A percentile compares a stretch with the other conserved stretches of the same genome.
Conservation (phyloP, 2,888 invertebrate genomes). For the Theretra japonica region DNA sequence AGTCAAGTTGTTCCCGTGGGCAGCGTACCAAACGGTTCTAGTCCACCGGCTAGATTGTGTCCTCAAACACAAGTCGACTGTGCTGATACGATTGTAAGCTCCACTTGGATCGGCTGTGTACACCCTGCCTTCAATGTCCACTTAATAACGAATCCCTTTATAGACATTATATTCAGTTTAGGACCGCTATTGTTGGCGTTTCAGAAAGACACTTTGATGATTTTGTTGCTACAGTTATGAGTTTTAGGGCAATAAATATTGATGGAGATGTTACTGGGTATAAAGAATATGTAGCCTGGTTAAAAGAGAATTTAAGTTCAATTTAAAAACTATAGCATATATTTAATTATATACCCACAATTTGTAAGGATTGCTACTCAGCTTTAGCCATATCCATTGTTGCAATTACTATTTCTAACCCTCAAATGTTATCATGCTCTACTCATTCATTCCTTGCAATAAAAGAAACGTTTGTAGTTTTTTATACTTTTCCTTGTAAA, state of each 20-base stretch:
- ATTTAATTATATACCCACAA: too few relatives aligned
- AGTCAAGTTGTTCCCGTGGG: not conserved
- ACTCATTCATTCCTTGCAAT: not conserved
- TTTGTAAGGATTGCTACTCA: too few relatives aligned
- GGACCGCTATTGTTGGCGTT: not conserved
- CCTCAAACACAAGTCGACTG: constrained; percentile 34
- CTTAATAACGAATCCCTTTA: constrained; percentile 18
- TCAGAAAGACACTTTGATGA: not conserved
- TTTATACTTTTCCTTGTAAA: not conserved
- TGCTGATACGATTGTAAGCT: constrained; percentile 44
- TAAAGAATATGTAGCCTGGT: not conserved
- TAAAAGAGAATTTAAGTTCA: not conserved
- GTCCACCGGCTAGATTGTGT: constrained; percentile 12
- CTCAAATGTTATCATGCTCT: not conserved
- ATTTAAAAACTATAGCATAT: too few relatives aligned
- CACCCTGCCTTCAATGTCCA: constrained; percentile 15
- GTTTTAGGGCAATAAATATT: not conserved
- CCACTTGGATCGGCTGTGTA: constrained; percentile 35
- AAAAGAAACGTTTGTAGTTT: not conserved
- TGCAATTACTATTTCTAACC: too few relatives aligned
- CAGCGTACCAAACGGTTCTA: constrained; percentile 1
- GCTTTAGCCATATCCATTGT: too few relatives aligned
- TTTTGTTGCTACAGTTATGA: not conserved
- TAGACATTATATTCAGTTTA: constrained; percentile 16
- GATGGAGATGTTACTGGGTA: not conserved